Conservation (phyloP, 2,797 vertebrate genomes). For the Parauchenoglanis ngamensis region DNA sequence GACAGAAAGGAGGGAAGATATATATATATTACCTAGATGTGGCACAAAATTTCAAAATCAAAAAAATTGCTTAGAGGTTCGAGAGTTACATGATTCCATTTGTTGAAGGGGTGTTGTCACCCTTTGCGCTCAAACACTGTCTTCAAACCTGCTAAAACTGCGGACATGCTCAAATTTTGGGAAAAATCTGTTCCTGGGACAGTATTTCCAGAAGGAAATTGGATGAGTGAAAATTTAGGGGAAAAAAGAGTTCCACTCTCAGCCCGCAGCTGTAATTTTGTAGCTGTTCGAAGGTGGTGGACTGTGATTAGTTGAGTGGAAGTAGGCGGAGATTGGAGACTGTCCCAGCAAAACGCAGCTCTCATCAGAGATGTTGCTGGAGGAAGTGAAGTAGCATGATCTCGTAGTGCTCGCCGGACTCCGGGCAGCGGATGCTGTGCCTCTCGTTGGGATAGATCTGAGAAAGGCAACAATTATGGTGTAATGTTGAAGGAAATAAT, state of each 20-base stretch:
- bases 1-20: conserved; percentile 5
- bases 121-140: conserved; percentile 57
- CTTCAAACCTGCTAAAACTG: conserved; percentile 49
- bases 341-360: conserved; percentile 41
- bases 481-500: not conserved
- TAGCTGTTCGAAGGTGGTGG: conserved; percentile 29
- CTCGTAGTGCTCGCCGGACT: conserved; percentile 99
- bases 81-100: conserved; percentile 51
- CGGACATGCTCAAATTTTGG: conserved; percentile 41
- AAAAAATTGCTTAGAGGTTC: conserved; percentile 53
- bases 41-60: conserved; percentile 43
- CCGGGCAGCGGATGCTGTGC: conserved; percentile 98
- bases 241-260: not conserved
- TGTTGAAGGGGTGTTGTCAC: not conserved
- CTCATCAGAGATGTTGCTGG: conserved; percentile 96
- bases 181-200: conserved; percentile 19
- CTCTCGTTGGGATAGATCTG: conserved; percentile 98
- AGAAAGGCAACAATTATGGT: not conserved
- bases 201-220: conserved; percentile 27
- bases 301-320: conserved; percentile 9
- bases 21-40: conserved; percentile 46
- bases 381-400: conserved; percentile 99
- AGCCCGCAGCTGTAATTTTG: conserved; percentile 17
- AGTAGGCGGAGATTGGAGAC: conserved; percentile 17
- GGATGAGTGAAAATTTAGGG: conserved; percentile 13